phyloP scores from a whole-genome alignment of 2,797 vertebrate genomes.

The Coilia nasus region DNA sequence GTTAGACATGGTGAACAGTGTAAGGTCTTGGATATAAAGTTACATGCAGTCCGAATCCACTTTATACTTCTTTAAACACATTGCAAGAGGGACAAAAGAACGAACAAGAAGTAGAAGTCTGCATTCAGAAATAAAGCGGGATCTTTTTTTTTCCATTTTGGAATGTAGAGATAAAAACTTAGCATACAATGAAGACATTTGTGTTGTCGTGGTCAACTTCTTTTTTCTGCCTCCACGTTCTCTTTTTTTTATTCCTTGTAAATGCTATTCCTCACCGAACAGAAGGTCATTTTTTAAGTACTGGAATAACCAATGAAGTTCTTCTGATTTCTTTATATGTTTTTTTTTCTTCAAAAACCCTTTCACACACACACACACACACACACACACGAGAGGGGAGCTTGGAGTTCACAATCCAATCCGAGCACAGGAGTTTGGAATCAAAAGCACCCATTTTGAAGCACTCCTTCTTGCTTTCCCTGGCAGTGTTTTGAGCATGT shows the following conservation, averaged over 20 bases:
- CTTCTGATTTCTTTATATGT: conserved; percentile 46
- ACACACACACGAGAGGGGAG: conserved; percentile 62
- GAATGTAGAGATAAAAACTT: conserved; percentile 84
- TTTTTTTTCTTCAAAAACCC: conserved; percentile 23
- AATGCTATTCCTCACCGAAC: conserved; percentile 26
- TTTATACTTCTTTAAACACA: conserved; percentile 68
- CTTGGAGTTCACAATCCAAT: conserved; percentile 50
- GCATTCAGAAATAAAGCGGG: conserved; percentile 70
- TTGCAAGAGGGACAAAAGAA: conserved; percentile 57
- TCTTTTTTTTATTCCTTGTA: conserved; percentile 25
- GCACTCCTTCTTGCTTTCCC: conserved; percentile 11
- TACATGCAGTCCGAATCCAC: conserved; percentile 75
- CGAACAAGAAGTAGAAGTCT: conserved; percentile 46
- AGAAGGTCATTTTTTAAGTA: conserved; percentile 55
- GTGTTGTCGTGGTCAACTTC: conserved; percentile 41
- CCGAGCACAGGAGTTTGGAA: conserved; percentile 67
- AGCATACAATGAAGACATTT: conserved; percentile 61
- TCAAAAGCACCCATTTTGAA: conserved; percentile 53
- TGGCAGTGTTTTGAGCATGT: conserved; percentile 23
- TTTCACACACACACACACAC: conserved; percentile 40
- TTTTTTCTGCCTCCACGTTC: conserved; percentile 42
- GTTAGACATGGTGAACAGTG: conserved; percentile 90
- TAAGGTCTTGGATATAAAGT: conserved; percentile 91
- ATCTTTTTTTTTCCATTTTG: conserved; percentile 71
- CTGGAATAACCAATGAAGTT: conserved; percentile 87